phyloP scores from a whole-genome alignment of 2,888 invertebrate species.

The Andrena fulva region DNA sequence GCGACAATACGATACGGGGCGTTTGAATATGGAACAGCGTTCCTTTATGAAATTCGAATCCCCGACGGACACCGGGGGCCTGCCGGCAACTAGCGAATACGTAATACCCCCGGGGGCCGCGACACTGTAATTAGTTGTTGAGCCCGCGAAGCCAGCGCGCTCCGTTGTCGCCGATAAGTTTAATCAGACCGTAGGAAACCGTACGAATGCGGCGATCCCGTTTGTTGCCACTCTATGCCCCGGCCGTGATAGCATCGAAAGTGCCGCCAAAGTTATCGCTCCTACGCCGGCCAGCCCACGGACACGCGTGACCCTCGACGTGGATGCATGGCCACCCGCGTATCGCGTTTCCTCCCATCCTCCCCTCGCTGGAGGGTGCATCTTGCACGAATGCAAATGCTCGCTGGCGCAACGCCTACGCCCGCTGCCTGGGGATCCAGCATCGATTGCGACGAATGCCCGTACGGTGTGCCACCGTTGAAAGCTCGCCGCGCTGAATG shows the following conservation, averaged over 20 bases:
- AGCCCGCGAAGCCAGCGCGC: slow-evolving; percentile 35
- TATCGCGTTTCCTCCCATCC: slow-evolving; percentile 37
- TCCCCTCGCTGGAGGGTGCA: slow-evolving; percentile 10
- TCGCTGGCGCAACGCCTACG: neutral
- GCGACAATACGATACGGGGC: slow-evolving; percentile 56
- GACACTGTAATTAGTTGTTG: slow-evolving; percentile 62
- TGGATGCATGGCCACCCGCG: slow-evolving; percentile 36
- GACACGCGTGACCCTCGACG: slow-evolving; percentile 26
- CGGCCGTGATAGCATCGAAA: slow-evolving; percentile 27
- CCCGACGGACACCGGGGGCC: slow-evolving; percentile 37
- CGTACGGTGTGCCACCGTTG: neutral
- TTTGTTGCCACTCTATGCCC: neutral
- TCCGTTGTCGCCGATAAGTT: slow-evolving; percentile 68
- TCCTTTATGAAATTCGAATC: slow-evolving; percentile 63
- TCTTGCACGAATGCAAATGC: slow-evolving; percentile 48
- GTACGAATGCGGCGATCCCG: neutral
- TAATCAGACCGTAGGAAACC: slow-evolving; percentile 50
- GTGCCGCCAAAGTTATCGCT: slow-evolving; percentile 40
- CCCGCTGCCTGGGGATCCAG: neutral
- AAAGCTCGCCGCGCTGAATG: neutral
- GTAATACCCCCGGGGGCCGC: slow-evolving; percentile 40
- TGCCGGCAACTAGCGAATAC: slow-evolving; percentile 44
- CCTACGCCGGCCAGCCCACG: neutral
- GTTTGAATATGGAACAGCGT: slow-evolving; percentile 54
- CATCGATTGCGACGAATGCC: slow-evolving; percentile 11